Evolutionary conservation across 2,113 vertebrate species (phyloP), one percentile per base, ranked within the genome.

Genomic region (Syngnathus typhle): DNA sequence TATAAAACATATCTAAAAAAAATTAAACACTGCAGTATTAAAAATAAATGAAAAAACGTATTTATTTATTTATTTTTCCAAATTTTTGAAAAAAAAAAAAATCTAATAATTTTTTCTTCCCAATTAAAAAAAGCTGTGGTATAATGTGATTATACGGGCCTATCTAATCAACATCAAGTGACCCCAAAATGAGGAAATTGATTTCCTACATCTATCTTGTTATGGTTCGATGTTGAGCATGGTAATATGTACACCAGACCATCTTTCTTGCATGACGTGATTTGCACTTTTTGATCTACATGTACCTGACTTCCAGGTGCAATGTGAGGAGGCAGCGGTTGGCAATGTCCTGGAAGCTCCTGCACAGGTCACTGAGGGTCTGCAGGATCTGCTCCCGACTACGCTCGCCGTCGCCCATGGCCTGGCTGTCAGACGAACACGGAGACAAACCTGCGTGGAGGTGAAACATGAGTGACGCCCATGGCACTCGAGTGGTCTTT

Each of bases 291-390:
- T 39, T 60, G 6, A 6, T 68, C 47, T 19, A n/a, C 49, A 12
- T 89, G 0, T 91, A 99, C 97, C 97, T 96, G 90, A 99, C 95
- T 89, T 99, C 96, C 89, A 99, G 78, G 80, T 99, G 96, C 18
- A 99, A 85, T 10, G 93, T 95, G 32, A 99, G 92, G 69, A 99
- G 88, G 87, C 96, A 99, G 80, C 96, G 94, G 72, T 99, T 94
- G 0, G 95, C 95, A 80, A 98, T 96, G 64, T 98, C 96, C 76
- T 98, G 96, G 80, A 99, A 99, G n/a, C 93, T 91, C 67, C 85
- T 93, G 76, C 94, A 93, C 67, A 99, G 91, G 80, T 98, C 96
- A 0, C 83, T 92, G 8, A 99, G 90, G 0, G 93, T 96, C 85
- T 97, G 96, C 70, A 95, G 88, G 85, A 99, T 99, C 90, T 98